Conservation (phyloP, 2,113 vertebrate species). For the Smithornis capensis region DNA sequence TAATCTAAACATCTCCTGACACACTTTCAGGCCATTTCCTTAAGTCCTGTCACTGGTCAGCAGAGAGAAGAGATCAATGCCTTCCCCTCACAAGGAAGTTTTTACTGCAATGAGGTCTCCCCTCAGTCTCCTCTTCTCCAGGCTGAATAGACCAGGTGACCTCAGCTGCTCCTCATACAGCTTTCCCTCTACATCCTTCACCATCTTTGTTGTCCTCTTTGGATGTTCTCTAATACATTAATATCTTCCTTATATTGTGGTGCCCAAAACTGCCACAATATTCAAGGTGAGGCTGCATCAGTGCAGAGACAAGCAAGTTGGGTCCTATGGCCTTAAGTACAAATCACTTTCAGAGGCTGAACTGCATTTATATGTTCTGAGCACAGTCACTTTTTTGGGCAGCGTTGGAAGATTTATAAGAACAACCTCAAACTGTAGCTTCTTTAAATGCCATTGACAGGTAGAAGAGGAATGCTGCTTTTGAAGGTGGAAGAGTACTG, state of each 20-base stretch:
- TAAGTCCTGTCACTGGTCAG: background rate
- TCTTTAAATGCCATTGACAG: background rate
- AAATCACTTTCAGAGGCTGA: background rate
- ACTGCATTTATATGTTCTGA: background rate
- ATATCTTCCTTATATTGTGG: background rate
- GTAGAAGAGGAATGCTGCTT: background rate
- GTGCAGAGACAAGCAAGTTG: background rate
- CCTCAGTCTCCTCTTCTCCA: background rate
- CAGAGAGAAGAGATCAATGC: background rate
- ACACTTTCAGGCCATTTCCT: background rate
- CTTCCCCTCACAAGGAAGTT: background rate
- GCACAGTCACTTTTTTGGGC: rapidly evolving
- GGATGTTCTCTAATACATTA: background rate
- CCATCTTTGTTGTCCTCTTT: background rate
- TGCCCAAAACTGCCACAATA: background rate
- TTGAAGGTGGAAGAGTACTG: background rate
- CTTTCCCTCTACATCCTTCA: background rate
- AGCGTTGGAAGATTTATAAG: background rate
- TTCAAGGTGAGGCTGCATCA: background rate
- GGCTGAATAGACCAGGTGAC: background rate
- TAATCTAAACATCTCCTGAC: background rate
- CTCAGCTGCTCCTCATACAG: background rate
- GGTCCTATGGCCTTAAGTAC: background rate
- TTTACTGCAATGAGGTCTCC: background rate
- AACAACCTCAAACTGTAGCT: background rate